These are phyloP conservation scores for Sarcophaga rosellei DNA, from an alignment of 2,888 invertebrate genomes.

Conservation along the genomic window DNA sequence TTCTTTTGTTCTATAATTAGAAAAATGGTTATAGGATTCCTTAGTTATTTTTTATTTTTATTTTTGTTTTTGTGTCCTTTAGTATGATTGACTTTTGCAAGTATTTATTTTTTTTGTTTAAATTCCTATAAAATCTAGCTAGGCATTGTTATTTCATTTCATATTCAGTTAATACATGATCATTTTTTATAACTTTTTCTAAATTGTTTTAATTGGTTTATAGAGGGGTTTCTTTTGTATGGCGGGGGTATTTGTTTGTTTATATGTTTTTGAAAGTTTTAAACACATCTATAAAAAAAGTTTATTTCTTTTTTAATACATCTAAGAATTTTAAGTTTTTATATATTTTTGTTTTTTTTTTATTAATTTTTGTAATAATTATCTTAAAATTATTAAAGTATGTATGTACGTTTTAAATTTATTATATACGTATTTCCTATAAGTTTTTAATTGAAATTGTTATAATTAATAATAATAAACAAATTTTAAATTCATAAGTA, in stretches of 20 bases:
- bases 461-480: neutral
- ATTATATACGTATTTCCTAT: neutral
- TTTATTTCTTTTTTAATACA: conserved; percentile 46
- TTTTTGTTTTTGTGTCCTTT: conserved; percentile 22
- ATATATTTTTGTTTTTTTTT: conserved; percentile 22
- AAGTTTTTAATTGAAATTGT: neutral
- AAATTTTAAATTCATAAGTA: conserved; percentile 24
- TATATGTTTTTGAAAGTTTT: conserved; percentile 21
- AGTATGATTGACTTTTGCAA: conserved; percentile 61
- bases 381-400: conserved; percentile 9
- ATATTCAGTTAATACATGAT: conserved; percentile 31
- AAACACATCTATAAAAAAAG: conserved; percentile 63
- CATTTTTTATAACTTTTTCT: conserved; percentile 29
- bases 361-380: conserved; percentile 6
- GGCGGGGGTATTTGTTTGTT: conserved; percentile 14
- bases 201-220: neutral
- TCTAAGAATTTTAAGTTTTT: conserved; percentile 26
- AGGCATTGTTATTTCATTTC: conserved; percentile 10
- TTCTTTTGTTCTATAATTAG: neutral
- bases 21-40: neutral
- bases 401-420: too few species aligned
- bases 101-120: neutral
- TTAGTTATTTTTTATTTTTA: neutral
- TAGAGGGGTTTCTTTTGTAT: conserved; percentile 9
- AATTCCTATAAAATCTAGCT: conserved; percentile 52